These are phyloP conservation scores for Oscheius sp. DNA, from an alignment of 2,888 invertebrate genomes.

Conservation along the genomic window DNA sequence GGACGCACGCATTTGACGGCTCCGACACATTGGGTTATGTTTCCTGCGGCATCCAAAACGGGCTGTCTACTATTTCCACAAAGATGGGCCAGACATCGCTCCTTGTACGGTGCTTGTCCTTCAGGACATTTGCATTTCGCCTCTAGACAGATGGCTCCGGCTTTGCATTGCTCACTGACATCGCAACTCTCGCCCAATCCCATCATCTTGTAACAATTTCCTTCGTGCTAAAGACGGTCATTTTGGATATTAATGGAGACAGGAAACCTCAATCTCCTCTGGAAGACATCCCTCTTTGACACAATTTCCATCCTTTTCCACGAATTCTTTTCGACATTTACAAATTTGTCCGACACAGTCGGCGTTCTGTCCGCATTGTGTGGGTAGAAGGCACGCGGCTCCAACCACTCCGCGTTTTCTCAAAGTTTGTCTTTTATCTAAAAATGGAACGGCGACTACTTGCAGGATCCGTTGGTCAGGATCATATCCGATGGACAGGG, in stretches of 20 bases:
- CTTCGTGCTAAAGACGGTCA: slow-evolving; percentile 36
- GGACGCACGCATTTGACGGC: slow-evolving; percentile 43
- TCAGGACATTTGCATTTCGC: slow-evolving; percentile 53
- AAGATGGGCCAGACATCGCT: slow-evolving; percentile 57
- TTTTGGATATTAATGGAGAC: neutral
- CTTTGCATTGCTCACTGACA: slow-evolving; percentile 54
- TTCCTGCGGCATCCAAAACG: slow-evolving; percentile 38
- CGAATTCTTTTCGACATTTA: slow-evolving; percentile 50
- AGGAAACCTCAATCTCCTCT: slow-evolving; percentile 30
- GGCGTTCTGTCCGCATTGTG: slow-evolving; percentile 61
- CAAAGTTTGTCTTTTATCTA: slow-evolving; percentile 1
- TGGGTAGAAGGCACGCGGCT: slow-evolving; percentile 58
- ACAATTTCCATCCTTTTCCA: slow-evolving; percentile 49
- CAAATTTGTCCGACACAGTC: slow-evolving; percentile 59
- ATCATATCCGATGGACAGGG: slow-evolving; percentile 58
- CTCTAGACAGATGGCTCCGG: slow-evolving; percentile 56
- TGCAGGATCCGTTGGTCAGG: slow-evolving; percentile 60
- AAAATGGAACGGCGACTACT: slow-evolving; percentile 34
- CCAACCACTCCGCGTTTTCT: slow-evolving; percentile 59
- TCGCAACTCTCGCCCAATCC: slow-evolving; percentile 56
- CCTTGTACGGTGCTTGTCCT: slow-evolving; percentile 59
- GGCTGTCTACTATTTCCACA: slow-evolving; percentile 43
- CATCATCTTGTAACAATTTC: slow-evolving; percentile 41
- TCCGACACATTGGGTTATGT: slow-evolving; percentile 42
- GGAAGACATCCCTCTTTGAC: slow-evolving; percentile 40